Percentiles rank a stretch among this genome's conserved stretches.
Evolutionary conservation across 2,888 invertebrate species (phyloP).

Genomic region (Lochmaea crataegi): DNA sequence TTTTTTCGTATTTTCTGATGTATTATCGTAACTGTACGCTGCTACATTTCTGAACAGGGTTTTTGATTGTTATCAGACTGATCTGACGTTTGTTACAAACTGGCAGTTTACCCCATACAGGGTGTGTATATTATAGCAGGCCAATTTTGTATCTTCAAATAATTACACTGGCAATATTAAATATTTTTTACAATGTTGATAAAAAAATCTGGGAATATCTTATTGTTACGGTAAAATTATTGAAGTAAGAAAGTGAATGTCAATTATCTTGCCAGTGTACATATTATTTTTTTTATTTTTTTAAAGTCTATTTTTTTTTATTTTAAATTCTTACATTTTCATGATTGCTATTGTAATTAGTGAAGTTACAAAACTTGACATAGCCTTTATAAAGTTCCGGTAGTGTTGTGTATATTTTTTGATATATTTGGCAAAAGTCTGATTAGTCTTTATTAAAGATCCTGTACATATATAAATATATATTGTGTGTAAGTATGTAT

Average conservation of each 20-base stretch:
- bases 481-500: slow-evolving; percentile 27
- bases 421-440: slow-evolving; percentile 16
- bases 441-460: slow-evolving; percentile 36
- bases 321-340: neutral
- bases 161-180: neutral
- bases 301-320: neutral
- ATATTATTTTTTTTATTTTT: neutral
- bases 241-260: neutral
- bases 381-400: slow-evolving; percentile 1
- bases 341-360: slow-evolving; percentile 4
- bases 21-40: slow-evolving; percentile 34
- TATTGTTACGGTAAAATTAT: neutral
- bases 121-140: neutral
- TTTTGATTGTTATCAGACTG: slow-evolving; percentile 35
- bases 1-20: slow-evolving; percentile 36
- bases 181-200: neutral
- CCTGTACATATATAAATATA: slow-evolving; percentile 33
- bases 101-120: slow-evolving; percentile 5
- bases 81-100: slow-evolving; percentile 33
- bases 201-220: neutral
- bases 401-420: slow-evolving; percentile 14
- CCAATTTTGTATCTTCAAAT: slow-evolving; percentile 4
- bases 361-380: neutral
- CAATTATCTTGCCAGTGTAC: neutral
- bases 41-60: slow-evolving; percentile 37